Conservation (phyloP, 2,113 vertebrate genomes). For the Colaptes auratus region DNA sequence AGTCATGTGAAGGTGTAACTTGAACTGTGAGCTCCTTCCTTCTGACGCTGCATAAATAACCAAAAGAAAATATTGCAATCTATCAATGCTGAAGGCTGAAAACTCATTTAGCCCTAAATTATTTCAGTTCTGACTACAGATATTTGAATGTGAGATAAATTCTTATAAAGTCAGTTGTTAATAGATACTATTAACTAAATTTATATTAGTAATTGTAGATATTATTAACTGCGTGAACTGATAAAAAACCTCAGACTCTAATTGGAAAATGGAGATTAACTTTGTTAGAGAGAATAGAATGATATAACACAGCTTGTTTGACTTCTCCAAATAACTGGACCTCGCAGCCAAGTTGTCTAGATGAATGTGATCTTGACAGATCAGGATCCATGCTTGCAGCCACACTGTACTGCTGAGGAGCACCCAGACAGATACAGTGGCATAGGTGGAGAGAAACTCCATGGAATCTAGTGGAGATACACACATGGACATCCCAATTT, state of each 20-base stretch:
- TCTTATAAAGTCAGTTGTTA: constrained; percentile 37
- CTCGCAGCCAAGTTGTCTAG: background rate
- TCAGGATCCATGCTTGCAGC: background rate
- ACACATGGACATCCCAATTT: background rate
- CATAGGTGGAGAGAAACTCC: background rate
- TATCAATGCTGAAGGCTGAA: constrained; percentile 27
- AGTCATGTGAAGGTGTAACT: background rate
- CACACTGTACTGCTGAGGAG: background rate
- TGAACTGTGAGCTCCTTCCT: background rate
- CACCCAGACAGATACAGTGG: rapidly evolving
- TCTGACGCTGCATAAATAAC: background rate
- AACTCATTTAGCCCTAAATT: constrained; percentile 57
- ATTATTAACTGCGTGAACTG: constrained; percentile 53
- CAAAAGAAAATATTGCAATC: background rate
- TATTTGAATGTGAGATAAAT: constrained; percentile 63
- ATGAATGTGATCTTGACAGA: background rate
- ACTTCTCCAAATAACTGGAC: background rate
- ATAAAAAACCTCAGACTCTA: constrained; percentile 52
- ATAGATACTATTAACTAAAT: constrained; percentile 53
- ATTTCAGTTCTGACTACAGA: constrained; percentile 62
- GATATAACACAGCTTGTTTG: background rate
- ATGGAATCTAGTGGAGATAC: background rate
- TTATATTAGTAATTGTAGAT: constrained; percentile 50
- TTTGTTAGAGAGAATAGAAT: background rate
- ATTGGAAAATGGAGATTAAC: constrained; percentile 65